These are phyloP conservation scores for Anolis apletophallus DNA, from an alignment of 2,797 vertebrate species.

Conservation along the genomic window DNA sequence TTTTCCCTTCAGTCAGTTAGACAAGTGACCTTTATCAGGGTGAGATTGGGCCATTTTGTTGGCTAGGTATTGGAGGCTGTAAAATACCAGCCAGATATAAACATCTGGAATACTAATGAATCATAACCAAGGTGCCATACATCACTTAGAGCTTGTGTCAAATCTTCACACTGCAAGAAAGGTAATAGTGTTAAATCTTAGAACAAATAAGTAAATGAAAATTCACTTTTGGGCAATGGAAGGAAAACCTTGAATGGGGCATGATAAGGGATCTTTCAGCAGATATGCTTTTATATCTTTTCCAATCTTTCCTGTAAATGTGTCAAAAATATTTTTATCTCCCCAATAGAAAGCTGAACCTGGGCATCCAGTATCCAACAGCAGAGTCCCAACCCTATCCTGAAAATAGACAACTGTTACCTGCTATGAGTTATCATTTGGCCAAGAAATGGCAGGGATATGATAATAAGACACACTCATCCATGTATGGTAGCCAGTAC, in stretches of 20 bases:
- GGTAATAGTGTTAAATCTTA: constrained; percentile 19
- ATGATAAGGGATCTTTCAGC: constrained; percentile 30
- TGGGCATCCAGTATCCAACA: neutral
- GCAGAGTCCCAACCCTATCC: constrained; percentile 38
- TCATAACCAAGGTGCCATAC: constrained; percentile 10
- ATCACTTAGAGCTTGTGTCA: constrained; percentile 28
- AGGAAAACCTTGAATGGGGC: constrained; percentile 46
- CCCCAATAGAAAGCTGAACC: constrained; percentile 26
- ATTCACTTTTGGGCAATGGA: constrained; percentile 26
- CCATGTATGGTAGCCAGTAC: neutral
- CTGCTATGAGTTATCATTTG: constrained; percentile 41
- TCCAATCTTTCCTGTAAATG: constrained; percentile 47
- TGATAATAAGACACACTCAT: neutral
- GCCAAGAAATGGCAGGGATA: neutral
- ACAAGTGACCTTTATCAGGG: constrained; percentile 10
- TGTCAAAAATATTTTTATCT: constrained; percentile 35
- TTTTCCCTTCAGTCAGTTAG: neutral
- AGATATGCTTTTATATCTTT: constrained; percentile 18
- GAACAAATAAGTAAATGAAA: constrained; percentile 29
- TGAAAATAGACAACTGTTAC: constrained; percentile 21
- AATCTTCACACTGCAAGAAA: constrained; percentile 34
- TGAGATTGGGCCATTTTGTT: constrained; percentile 24
- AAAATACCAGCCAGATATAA: constrained; percentile 15
- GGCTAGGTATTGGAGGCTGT: constrained; percentile 19
- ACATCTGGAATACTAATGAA: constrained; percentile 12